Evolutionary conservation across 2,797 vertebrate genomes (phyloP).

Genomic region (Ptychobarbus kaznakovi): DNA sequence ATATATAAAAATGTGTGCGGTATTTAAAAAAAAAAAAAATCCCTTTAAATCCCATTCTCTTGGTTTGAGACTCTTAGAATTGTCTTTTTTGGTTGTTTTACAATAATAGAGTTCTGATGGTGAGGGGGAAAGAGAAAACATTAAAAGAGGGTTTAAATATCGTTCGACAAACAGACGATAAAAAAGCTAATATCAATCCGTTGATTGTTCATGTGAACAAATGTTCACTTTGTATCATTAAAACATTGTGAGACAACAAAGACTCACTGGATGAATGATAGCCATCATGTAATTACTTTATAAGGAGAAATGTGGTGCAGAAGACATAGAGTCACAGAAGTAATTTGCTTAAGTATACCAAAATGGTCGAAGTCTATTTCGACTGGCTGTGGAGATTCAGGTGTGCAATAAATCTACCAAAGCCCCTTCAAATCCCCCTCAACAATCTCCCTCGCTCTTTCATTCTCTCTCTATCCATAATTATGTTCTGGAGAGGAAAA

Average conservation of each 20-base stretch:
- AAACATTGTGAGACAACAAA: slow-evolving; percentile 11
- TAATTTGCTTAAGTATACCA: slow-evolving; percentile 1
- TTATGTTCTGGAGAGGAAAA: slow-evolving; percentile 51
- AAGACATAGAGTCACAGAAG: slow-evolving; percentile 3
- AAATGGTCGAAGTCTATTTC: slow-evolving; percentile 23
- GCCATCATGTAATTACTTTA: slow-evolving; percentile 4
- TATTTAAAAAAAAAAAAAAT: slow-evolving; percentile 18
- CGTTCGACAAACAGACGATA: neutral
- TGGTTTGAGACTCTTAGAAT: slow-evolving; percentile 4
- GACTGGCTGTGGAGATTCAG: slow-evolving; percentile 37
- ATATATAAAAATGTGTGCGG: neutral
- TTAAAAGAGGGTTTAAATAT: neutral
- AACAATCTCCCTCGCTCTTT: slow-evolving; percentile 35
- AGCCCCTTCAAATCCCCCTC: slow-evolving; percentile 47
- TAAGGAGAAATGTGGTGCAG: neutral
- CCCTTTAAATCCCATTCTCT: neutral
- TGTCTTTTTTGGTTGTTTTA: neutral
- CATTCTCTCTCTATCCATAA: slow-evolving; percentile 45
- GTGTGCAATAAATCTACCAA: slow-evolving; percentile 51
- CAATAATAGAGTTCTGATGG: neutral
- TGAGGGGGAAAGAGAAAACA: neutral
- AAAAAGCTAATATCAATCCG: neutral
- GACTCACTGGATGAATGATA: neutral
- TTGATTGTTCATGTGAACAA: slow-evolving; percentile 1
- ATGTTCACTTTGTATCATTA: slow-evolving; percentile 7